Percentiles rank a stretch among this genome's conserved stretches.
phyloP scores from a whole-genome alignment of 2,797 vertebrate genomes.

The Discoglossus pictus region DNA sequence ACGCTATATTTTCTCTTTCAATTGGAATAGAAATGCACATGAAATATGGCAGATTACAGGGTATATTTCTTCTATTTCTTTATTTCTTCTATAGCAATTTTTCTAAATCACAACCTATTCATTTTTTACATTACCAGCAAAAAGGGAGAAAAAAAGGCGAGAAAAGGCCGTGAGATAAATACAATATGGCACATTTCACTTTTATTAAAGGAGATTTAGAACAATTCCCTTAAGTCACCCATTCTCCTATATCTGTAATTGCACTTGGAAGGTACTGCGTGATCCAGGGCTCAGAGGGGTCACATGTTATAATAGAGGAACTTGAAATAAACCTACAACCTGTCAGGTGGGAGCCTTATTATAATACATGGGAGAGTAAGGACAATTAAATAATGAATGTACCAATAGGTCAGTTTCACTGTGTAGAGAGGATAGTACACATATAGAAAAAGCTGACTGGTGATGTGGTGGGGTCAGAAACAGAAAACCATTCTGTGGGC shows the following conservation, averaged over 20 bases:
- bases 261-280: conserved; percentile 30
- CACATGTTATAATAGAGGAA: conserved; percentile 18
- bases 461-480: too few relatives aligned
- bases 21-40: conserved; percentile 10
- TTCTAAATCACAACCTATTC: conserved; percentile 57
- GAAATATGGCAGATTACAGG: conserved; percentile 30
- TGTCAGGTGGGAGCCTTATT: too few relatives aligned
- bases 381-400: too few relatives aligned
- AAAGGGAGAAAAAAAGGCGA: conserved; percentile 26
- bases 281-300: not conserved
- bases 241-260: conserved; percentile 41
- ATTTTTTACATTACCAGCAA: conserved; percentile 27
- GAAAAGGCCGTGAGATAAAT: conserved; percentile 32
- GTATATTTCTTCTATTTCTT: conserved; percentile 10
- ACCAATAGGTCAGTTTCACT: too few relatives aligned
- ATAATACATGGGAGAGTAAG: too few relatives aligned
- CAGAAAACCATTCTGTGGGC: too few relatives aligned
- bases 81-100: conserved; percentile 30
- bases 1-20: conserved; percentile 12
- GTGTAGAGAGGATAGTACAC: too few relatives aligned
- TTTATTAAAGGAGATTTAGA: conserved; percentile 54
- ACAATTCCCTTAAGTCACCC: conserved; percentile 42
- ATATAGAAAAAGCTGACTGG: too few relatives aligned
- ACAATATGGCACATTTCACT: conserved; percentile 19
- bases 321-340: conserved; percentile 21